Percentiles rank a stretch among this genome's conserved stretches.
Evolutionary conservation across 2,888 invertebrate species (phyloP).

Genomic region (Villa cingulata): DNA sequence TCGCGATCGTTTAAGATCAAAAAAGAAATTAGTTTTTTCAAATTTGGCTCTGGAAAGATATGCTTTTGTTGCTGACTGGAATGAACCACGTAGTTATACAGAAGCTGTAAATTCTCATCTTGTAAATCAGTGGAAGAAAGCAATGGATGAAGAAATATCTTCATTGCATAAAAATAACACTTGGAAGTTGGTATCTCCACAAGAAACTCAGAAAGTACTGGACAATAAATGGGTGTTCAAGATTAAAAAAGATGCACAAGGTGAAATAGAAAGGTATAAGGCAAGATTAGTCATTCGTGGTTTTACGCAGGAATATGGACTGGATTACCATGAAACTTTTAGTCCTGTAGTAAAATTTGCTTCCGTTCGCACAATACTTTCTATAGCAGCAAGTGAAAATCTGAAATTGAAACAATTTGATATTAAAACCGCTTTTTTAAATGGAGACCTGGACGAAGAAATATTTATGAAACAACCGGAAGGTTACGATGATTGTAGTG

Average conservation of each 20-base stretch:
- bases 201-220: constrained; percentile 1
- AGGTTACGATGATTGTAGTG: constrained; percentile 13
- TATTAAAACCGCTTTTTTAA: constrained; percentile 15
- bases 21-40: not conserved
- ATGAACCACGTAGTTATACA: constrained; percentile 9
- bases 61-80: not conserved
- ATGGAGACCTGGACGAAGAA: constrained; percentile 13
- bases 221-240: constrained; percentile 12
- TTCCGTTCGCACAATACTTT: constrained; percentile 8
- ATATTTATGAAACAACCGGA: constrained; percentile 14
- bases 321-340: constrained; percentile 16
- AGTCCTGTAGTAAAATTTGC: constrained; percentile 13
- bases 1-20: not conserved
- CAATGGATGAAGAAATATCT: constrained; percentile 10
- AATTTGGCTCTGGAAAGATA: no score
- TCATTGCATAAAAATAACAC: constrained; percentile 8
- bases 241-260: constrained; percentile 3
- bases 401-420: constrained; percentile 15
- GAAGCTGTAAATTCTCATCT: constrained; percentile 6
- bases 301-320: no score
- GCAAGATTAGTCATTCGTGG: constrained; percentile 15
- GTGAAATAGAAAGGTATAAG: constrained; percentile 10
- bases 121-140: constrained; percentile 9
- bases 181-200: constrained; percentile 11
- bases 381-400: constrained; percentile 2